phyloP scores from a whole-genome alignment of 2,113 vertebrate genomes.

The Lagopus leucura region DNA sequence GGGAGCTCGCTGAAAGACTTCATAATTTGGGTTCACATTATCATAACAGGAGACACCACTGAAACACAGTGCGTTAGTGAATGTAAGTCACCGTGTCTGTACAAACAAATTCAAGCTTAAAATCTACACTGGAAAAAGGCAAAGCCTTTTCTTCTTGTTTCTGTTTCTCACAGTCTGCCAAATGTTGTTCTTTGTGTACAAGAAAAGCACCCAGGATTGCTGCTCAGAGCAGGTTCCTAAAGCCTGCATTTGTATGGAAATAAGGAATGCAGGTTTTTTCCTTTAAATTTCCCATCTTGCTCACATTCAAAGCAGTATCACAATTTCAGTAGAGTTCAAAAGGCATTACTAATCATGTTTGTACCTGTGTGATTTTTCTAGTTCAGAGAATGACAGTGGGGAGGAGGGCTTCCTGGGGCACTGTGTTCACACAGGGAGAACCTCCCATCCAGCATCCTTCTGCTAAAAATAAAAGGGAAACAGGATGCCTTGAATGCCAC shows the following conservation, averaged over 20 bases:
- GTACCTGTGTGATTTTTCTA: neutral
- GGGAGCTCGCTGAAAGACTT: neutral
- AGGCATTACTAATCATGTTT: neutral
- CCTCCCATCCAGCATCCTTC: neutral
- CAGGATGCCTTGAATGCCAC: neutral
- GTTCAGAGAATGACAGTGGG: accelerated
- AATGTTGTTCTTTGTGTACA: neutral
- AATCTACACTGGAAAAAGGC: neutral
- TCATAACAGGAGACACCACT: neutral
- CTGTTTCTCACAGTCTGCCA: neutral
- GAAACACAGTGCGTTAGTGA: neutral
- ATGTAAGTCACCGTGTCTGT: neutral
- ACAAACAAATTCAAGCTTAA: neutral
- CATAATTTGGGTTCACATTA: neutral
- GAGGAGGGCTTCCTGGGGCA: neutral
- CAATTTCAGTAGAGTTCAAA: neutral
- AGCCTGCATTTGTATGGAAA: neutral
- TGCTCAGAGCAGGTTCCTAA: neutral
- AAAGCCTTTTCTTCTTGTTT: neutral
- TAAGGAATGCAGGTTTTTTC: neutral
- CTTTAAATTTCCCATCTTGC: neutral
- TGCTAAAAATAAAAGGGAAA: neutral
- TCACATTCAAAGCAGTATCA: neutral
- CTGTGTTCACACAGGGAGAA: neutral
- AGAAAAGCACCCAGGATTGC: neutral